Evolutionary conservation across 2,113 vertebrate genomes (phyloP).

Genomic region (Nycticorax nycticorax): DNA sequence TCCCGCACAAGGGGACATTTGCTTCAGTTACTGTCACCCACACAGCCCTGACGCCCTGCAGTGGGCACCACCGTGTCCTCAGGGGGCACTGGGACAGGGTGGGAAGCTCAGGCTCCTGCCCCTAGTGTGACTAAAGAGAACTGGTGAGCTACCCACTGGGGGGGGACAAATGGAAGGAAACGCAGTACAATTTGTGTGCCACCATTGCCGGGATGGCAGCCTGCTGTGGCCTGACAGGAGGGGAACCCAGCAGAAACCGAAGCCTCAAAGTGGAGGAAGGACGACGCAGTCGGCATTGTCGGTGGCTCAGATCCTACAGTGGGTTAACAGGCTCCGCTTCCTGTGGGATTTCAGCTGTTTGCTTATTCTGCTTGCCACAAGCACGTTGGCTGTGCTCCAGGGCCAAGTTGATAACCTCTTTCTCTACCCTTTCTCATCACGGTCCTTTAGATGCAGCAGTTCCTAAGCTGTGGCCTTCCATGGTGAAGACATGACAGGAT

Average conservation of each 20-base stretch:
- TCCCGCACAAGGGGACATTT: not conserved
- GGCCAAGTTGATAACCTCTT: not conserved
- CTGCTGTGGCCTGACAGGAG: not conserved
- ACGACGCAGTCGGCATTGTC: fast-evolving
- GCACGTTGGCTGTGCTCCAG: not conserved
- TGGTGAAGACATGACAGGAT: not conserved
- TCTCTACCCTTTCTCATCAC: not conserved
- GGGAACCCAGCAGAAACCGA: not conserved
- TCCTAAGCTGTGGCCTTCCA: not conserved
- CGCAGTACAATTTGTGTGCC: not conserved
- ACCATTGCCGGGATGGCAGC: not conserved
- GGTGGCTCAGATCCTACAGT: not conserved
- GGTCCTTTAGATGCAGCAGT: not conserved
- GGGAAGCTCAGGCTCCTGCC: not conserved
- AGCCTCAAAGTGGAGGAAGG: not conserved
- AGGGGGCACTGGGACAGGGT: not conserved
- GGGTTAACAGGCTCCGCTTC: not conserved
- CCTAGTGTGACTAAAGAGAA: not conserved
- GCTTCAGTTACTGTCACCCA: not conserved
- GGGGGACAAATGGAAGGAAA: not conserved
- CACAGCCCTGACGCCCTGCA: not conserved
- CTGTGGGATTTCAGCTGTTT: not conserved
- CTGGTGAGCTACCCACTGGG: not conserved
- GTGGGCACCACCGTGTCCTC: fast-evolving
- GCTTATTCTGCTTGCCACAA: not conserved